Evolutionary conservation across 1,140 invertebrate genomes (phyloP), one percentile per base, ranked within the genome.

Genomic region (Drosophila nebulosa): DNA sequence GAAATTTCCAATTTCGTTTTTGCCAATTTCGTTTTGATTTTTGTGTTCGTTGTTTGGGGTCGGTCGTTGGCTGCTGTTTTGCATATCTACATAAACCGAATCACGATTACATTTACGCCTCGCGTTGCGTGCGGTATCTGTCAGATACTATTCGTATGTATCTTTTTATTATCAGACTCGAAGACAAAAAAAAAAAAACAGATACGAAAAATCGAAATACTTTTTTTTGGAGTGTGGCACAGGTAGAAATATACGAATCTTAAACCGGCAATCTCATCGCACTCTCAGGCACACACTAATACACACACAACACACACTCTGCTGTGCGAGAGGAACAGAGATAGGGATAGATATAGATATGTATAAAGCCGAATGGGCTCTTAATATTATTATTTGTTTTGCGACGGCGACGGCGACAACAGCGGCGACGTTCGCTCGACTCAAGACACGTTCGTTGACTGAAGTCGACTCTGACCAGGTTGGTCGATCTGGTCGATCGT

Each of bases 371-470:
- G 56, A 21, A 1, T 39, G 56, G 56, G 18, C 30, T 53, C 21
- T 53, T 63, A 51, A 69, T 52, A 32, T 32, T 32, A 32, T 75
- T 51, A 62, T 46, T 55, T 21, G 35, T 39, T 39, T 56, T 39
- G 76, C 73, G 64, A 73, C 39, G 36, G 16, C 39, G 16, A 21
- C 16, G 39, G 4, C 30, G 5, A 32, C 30, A 55, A 21, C 27
- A 32, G 56, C 18, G 32, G 30, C 72, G 66, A 85, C 81, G 70
- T 81, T 69, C 74, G 81, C 67, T 81, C 75, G 66, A 71, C 68
- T 85, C 83, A 64, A 85, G 78, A 78, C 78, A 62, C 67, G 83
- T 81, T 85, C 81, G 81, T 88, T 75, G 74, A 85, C 81, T 85
- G 74, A 85, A 68, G 74, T 80, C 69, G 77, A 71, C 70, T 78